Conservation (phyloP, 2,113 vertebrate species). For the Cavia porcellus region DNA sequence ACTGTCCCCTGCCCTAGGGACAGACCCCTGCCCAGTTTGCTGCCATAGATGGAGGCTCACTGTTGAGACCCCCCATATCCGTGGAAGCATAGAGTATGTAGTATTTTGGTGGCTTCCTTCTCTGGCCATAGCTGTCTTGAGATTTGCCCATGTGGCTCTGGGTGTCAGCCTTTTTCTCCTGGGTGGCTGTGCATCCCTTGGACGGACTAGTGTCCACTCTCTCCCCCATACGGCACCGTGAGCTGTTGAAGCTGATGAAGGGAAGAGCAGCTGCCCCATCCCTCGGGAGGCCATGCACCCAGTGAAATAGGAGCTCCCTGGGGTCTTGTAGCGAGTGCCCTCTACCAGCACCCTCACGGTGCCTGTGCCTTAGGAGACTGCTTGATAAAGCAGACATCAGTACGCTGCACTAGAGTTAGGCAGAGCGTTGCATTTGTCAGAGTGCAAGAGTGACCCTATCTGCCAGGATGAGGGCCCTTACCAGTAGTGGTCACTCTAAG, state of each 20-base stretch:
- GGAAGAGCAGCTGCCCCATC: neutral
- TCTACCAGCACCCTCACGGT: neutral
- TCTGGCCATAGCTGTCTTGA: neutral
- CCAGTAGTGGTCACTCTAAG: fast-evolving
- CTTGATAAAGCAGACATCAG: no score
- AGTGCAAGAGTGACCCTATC: neutral
- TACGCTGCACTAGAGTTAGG: neutral
- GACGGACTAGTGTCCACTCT: no score
- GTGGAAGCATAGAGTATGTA: neutral
- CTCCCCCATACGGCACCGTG: neutral
- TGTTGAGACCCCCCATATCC: no score
- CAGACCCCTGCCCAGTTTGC: neutral
- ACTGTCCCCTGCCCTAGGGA: neutral
- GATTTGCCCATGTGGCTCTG: neutral
- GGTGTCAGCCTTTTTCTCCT: neutral
- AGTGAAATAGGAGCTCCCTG: neutral
- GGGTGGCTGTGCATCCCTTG: neutral
- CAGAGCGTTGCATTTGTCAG: neutral
- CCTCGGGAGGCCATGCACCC: no score
- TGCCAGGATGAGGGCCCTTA: no score
- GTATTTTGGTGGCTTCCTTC: neutral
- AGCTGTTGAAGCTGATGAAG: neutral
- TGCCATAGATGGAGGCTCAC: neutral
- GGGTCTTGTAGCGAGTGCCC: neutral
- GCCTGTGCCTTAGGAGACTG: neutral